A percentile compares a stretch with the other conserved stretches of the same genome.
phyloP scores from a whole-genome alignment of 2,797 vertebrate species.

The Tragelaphus eurycerus region DNA sequence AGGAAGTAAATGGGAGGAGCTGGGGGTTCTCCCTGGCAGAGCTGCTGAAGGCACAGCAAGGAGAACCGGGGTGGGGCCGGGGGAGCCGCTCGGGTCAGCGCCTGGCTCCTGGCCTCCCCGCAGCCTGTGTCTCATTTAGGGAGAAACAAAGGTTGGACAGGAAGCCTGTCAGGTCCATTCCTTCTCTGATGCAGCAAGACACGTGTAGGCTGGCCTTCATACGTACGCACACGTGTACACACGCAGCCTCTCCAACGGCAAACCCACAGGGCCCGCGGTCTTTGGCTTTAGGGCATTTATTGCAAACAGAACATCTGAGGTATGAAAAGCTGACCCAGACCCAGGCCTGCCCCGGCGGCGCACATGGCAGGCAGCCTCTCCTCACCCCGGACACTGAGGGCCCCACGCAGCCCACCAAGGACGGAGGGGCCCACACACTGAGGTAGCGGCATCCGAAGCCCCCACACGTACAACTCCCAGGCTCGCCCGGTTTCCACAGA shows the following conservation, averaged over 20 bases:
- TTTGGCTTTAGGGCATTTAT: conserved; percentile 69
- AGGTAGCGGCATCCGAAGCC: conserved; percentile 62
- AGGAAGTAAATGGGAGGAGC: accelerated
- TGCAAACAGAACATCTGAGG: conserved; percentile 74
- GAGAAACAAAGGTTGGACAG: not conserved
- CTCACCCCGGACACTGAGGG: not conserved
- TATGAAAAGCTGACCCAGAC: conserved; percentile 54
- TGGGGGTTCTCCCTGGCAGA: not conserved
- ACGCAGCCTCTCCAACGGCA: not conserved
- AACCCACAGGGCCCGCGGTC: not conserved
- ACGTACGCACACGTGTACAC: accelerated
- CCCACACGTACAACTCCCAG: not conserved
- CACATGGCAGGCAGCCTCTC: not conserved
- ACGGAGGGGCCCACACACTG: conserved; percentile 19
- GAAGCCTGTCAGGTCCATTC: not conserved
- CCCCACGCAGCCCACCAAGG: not conserved
- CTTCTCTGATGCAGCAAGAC: not conserved
- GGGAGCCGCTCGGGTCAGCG: not conserved
- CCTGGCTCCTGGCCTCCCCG: not conserved
- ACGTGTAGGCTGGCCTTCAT: not conserved
- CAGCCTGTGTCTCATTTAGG: not conserved
- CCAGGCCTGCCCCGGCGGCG: not conserved
- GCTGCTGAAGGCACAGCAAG: not conserved
- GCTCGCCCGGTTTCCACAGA: not conserved
- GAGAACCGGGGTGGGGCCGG: accelerated